Evolutionary conservation across 2,797 vertebrate species (phyloP), one percentile per base, ranked within the genome.

Genomic region (Melanotaenia trifasciata): DNA sequence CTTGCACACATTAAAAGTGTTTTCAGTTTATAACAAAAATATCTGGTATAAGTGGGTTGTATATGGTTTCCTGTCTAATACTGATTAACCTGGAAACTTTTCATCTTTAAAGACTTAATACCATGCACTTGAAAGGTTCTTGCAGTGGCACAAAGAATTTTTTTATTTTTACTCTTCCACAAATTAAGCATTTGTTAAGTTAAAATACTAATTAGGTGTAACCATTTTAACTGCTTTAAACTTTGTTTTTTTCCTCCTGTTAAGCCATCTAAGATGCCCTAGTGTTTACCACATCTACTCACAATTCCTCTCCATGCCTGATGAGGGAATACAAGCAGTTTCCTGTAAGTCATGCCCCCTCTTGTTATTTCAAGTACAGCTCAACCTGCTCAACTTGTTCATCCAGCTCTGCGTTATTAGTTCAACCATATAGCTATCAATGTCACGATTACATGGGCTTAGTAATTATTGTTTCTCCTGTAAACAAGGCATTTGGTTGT

Each of bases 381-480:
- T 72, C 56, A 35, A 88, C 91, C 85, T 74, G 91, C 76, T 80
- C 0, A 4, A 51, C 89, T 86, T 65, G 91, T 86, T 89, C 74
- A 65, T 72, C 89, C 47, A 22, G 80, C 62, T 83, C 28, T 2
- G 80, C 84, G 50, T 72, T 81, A 83, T 87, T 67, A 87, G 50
- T 80, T 56, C 77, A 84, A 82, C 81, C 72, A 84, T 86, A 86
- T 78, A 74, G 59, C 59, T 67, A 80, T 88, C 71, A 79, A 61
- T 80, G 76, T 64, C 69, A 72, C 53, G 76, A 72, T 74, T 80
- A 79, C 69, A 58, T 18, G n/a, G 68, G 76, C 68, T 79, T 11
- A n/a, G 75, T 68, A 43, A 85, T 30, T 77, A 69, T 76, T 92
- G 90, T 90, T 92, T 75, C 64, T 81, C 74, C 80, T 90, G 68